Evolutionary conservation across 2,113 vertebrate genomes (phyloP).

Genomic region (Eudyptes chrysolophus): DNA sequence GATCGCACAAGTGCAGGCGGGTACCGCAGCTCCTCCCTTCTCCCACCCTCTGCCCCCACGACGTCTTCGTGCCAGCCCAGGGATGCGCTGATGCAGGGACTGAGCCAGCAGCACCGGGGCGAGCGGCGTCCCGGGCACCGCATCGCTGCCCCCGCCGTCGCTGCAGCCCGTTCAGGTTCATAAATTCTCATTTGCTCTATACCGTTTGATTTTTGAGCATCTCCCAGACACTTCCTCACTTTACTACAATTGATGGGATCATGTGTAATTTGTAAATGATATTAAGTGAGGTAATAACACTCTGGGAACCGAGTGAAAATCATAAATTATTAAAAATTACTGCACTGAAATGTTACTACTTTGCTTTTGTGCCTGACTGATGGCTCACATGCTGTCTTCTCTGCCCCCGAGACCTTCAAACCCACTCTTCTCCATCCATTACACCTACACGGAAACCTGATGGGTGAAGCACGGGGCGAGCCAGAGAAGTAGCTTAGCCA

Average conservation of each 20-base stretch:
- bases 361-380: slow-evolving; percentile 52
- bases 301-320: slow-evolving; percentile 54
- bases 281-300: slow-evolving; percentile 71
- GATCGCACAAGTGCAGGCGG: accelerated
- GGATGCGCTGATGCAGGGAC: accelerated
- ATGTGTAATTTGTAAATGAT: slow-evolving; percentile 70
- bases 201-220: slow-evolving; percentile 43
- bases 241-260: slow-evolving; percentile 68
- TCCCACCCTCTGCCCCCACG: neutral
- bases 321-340: slow-evolving; percentile 69
- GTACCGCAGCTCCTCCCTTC: neutral
- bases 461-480: neutral
- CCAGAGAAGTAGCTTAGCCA: slow-evolving; percentile 20
- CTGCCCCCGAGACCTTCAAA: slow-evolving; percentile 33
- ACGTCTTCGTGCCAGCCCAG: accelerated
- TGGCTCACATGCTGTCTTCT: slow-evolving; percentile 8
- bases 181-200: slow-evolving; percentile 54
- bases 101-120: accelerated
- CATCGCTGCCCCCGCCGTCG: accelerated
- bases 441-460: neutral
- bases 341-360: slow-evolving; percentile 21
- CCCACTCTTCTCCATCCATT: neutral
- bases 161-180: neutral
- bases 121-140: neutral
- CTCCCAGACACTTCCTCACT: slow-evolving; percentile 68